A percentile compares a stretch with the other conserved stretches of the same genome.
Conservation (phyloP, 2,888 invertebrate species). For the Apoda limacodes region DNA sequence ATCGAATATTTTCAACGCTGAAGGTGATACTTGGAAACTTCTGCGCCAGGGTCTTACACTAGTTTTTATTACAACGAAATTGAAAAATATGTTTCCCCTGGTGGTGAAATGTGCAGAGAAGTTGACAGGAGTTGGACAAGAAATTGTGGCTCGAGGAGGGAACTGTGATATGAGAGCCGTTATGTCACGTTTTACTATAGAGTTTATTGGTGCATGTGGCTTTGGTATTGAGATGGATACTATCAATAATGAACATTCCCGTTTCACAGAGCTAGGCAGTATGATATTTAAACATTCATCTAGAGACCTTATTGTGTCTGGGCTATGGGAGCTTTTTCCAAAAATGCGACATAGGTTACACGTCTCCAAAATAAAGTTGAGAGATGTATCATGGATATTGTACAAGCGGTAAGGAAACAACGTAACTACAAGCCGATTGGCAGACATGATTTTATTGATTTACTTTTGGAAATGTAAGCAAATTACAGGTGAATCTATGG, state of each 20-base stretch:
- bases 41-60: conserved; percentile 50
- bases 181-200: conserved; percentile 40
- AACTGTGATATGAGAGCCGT: conserved; percentile 32
- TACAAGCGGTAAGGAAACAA: too few relatives aligned
- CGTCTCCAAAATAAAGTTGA: conserved; percentile 25
- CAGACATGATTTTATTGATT: conserved; percentile 41
- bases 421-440: too few relatives aligned
- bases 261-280: conserved; percentile 27
- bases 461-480: conserved; percentile 33
- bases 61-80: conserved; percentile 48
- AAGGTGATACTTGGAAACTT: conserved; percentile 51
- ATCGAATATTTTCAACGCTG: conserved; percentile 50
- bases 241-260: conserved; percentile 31
- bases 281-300: too few relatives aligned
- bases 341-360: not conserved
- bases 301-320: too few relatives aligned
- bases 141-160: conserved; percentile 16
- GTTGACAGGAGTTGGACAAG: conserved; percentile 20
- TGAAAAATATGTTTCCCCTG: conserved; percentile 55
- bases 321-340: too few relatives aligned
- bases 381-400: too few relatives aligned
- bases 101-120: conserved; percentile 49
- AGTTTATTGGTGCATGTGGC: conserved; percentile 40
- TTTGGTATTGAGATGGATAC: conserved; percentile 36
- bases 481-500: conserved; percentile 36